Percentiles rank a stretch among this genome's conserved stretches.
These are phyloP conservation scores for Python bivittatus DNA, from an alignment of 2,113 vertebrate species.

Conservation along the genomic window DNA sequence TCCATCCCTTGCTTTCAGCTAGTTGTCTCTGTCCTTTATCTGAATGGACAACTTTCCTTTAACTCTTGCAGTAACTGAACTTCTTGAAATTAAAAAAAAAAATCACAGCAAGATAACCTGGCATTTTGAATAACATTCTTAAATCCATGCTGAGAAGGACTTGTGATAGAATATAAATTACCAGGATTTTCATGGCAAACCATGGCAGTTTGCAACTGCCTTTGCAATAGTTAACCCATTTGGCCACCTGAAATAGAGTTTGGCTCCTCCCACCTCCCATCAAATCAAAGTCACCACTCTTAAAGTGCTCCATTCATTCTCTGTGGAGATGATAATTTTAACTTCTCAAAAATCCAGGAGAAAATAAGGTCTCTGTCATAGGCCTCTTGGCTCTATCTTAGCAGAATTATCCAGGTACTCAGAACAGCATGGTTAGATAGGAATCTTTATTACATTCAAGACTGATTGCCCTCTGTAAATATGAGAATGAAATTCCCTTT, in stretches of 20 bases:
- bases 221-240: not conserved
- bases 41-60: no score
- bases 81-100: no score
- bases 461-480: not conserved
- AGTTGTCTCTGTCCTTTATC: no score
- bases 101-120: not conserved
- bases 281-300: not conserved
- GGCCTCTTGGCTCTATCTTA: not conserved
- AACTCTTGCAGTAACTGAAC: no score
- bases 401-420: not conserved
- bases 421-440: not conserved
- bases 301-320: not conserved
- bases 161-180: not conserved
- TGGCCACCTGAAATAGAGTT: not conserved
- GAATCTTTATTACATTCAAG: not conserved
- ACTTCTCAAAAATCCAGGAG: not conserved
- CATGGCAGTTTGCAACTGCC: not conserved
- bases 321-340: not conserved
- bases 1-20: no score
- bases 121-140: not conserved
- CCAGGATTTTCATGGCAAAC: not conserved
- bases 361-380: not conserved
- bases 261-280: not conserved
- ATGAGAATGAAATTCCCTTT: no score
- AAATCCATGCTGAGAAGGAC: not conserved